Conservation (phyloP, 2,113 vertebrate species). For the Monarcha castaneiventris region DNA sequence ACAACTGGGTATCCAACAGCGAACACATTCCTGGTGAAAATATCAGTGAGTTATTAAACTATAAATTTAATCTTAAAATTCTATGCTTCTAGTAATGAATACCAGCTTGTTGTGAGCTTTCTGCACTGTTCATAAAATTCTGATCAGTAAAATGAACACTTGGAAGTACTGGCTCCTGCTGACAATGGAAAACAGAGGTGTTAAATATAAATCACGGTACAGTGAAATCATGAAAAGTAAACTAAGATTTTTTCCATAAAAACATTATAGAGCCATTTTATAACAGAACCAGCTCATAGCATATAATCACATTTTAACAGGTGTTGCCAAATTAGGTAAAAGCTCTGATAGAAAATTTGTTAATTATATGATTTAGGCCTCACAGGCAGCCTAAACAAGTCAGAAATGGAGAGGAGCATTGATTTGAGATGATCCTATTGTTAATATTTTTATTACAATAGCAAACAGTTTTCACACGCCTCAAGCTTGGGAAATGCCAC, state of each 20-base stretch:
- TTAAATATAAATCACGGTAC: not conserved
- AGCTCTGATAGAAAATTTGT: not conserved
- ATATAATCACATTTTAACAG: slow-evolving; percentile 30
- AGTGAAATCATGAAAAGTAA: not conserved
- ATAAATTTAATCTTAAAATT: slow-evolving; percentile 56
- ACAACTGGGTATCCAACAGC: not conserved
- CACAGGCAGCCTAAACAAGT: not conserved
- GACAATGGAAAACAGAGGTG: slow-evolving; percentile 15
- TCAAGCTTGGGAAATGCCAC: not conserved
- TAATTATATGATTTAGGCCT: not conserved
- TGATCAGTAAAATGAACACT: not conserved
- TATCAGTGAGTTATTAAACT: slow-evolving; percentile 51
- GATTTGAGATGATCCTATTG: not conserved
- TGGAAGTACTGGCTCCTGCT: not conserved
- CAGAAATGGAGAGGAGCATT: not conserved
- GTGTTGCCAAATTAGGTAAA: slow-evolving; percentile 21
- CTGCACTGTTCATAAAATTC: not conserved
- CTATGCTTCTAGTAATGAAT: slow-evolving; percentile 11
- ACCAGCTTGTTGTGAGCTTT: not conserved
- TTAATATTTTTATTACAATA: not conserved
- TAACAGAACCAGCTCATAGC: not conserved
- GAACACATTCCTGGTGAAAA: slow-evolving; percentile 52
- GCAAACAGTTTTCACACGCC: not conserved
- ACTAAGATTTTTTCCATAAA: not conserved
- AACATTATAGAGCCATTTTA: not conserved